Evolutionary conservation across 2,113 vertebrate species (phyloP), one percentile per base, ranked within the genome.

Genomic region (Gambusia holbrooki): DNA sequence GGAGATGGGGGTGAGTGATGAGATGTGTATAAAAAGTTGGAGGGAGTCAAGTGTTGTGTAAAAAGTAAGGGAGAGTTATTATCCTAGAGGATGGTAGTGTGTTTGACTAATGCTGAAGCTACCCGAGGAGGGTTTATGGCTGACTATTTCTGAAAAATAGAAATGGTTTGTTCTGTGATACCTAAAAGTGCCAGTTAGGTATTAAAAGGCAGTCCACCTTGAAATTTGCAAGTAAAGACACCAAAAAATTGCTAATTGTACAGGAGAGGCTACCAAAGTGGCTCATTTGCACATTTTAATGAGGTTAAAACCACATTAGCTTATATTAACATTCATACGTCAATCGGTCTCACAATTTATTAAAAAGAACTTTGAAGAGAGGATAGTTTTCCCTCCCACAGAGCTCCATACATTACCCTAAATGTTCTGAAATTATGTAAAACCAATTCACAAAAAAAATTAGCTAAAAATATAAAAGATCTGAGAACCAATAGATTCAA

Each of bases 1-100:
- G 66, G 75, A 75, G 66, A 70, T 10, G 22, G 51, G 45, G 15
- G 40, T 25, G 73, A 85, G 85, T 0, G 76, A 58, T 80, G 86
- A 73, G 73, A 74, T 75, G 74, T 76, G 71, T 73, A 77, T 66
- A 33, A 66, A 83, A 83, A 83, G 76, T 71, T 33, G 10, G 71
- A 62, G 64, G 69, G 71, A 75, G 73, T 80, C 60, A 71, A 67
- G 35, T 66, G 65, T 37, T 67, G 65, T 45, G 35, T 67, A 29
- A 67, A 66, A 14, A 67, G 14, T 40, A 40, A 42, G 25, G 27
- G 25, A 45, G 25, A 67, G n/a, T 42, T 9, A 15, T 65, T 17
- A 42, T 67, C 25, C n/a, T 14, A 28, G 35, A 66, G 35, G 32
- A 35, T 17, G 19, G 51, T 7, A 4, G 42, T 10, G 28, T 35